Evolutionary conservation across 2,113 vertebrate genomes (phyloP).

Genomic region (Urocitellus parryii): DNA sequence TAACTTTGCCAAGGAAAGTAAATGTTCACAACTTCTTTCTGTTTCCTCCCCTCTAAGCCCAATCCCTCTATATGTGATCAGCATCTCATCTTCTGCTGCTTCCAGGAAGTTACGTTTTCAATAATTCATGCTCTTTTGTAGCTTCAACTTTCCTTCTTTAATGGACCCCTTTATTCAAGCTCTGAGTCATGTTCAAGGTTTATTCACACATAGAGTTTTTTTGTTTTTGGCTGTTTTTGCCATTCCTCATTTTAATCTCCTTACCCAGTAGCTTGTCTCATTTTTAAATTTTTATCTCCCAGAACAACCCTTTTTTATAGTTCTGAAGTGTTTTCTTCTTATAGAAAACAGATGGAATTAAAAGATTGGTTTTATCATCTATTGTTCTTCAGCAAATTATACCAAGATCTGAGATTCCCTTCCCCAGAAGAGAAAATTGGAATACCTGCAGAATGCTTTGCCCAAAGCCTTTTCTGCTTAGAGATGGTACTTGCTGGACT

Average conservation of each 20-base stretch:
- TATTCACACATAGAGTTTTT: neutral
- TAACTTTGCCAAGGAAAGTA: neutral
- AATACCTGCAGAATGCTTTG: neutral
- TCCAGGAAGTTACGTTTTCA: neutral
- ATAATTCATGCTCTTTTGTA: neutral
- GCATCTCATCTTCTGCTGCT: neutral
- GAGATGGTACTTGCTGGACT: neutral
- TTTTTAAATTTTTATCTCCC: neutral
- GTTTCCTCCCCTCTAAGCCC: neutral
- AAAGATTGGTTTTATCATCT: neutral
- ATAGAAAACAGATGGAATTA: neutral
- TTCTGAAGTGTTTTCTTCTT: neutral
- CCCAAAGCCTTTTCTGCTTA: neutral
- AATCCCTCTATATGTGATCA: neutral
- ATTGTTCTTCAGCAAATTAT: neutral
- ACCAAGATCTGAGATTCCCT: neutral
- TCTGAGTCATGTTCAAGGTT: neutral
- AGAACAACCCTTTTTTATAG: neutral
- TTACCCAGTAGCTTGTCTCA: neutral
- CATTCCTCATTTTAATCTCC: neutral
- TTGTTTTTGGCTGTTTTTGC: neutral
- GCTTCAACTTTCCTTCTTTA: neutral
- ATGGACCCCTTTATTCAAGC: neutral
- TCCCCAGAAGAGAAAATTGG: slow-evolving; percentile 8
- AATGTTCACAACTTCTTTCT: neutral